A percentile compares a stretch with the other conserved stretches of the same genome.
phyloP scores from a whole-genome alignment of 2,888 invertebrate genomes.

The Ophraella communa region DNA sequence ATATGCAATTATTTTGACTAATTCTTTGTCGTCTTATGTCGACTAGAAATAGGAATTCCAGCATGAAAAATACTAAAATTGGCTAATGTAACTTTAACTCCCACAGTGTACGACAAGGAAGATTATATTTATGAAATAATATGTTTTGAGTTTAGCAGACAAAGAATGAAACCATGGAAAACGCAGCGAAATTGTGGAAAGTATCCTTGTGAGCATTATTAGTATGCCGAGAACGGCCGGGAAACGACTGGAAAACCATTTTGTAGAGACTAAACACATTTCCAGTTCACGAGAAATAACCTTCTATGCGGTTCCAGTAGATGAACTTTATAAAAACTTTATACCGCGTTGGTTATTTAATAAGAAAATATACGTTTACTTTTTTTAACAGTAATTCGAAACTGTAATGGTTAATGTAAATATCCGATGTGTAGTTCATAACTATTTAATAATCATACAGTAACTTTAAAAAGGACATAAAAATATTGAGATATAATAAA shows the following conservation, averaged over 20 bases:
- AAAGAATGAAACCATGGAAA: neutral
- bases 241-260: conserved; percentile 35
- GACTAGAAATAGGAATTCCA: conserved; percentile 30
- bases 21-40: conserved; percentile 16
- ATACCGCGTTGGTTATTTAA: neutral
- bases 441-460: no score
- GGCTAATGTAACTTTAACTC: conserved; percentile 35
- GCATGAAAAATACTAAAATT: conserved; percentile 25
- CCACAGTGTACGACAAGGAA: conserved; percentile 31
- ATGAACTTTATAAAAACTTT: neutral
- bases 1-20: no score
- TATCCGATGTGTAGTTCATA: no score
- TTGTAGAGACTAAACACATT: conserved; percentile 39
- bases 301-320: neutral
- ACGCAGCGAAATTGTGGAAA: neutral
- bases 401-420: no score
- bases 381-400: no score
- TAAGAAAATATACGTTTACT: neutral
- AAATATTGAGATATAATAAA: no score
- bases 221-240: conserved; percentile 39
- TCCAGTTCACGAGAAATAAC: conserved; percentile 34
- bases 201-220: conserved; percentile 30
- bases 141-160: conserved; percentile 41
- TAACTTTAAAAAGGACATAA: no score
- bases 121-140: conserved; percentile 45